Conservation (phyloP, 2,113 vertebrate species). For the Caretta caretta region DNA sequence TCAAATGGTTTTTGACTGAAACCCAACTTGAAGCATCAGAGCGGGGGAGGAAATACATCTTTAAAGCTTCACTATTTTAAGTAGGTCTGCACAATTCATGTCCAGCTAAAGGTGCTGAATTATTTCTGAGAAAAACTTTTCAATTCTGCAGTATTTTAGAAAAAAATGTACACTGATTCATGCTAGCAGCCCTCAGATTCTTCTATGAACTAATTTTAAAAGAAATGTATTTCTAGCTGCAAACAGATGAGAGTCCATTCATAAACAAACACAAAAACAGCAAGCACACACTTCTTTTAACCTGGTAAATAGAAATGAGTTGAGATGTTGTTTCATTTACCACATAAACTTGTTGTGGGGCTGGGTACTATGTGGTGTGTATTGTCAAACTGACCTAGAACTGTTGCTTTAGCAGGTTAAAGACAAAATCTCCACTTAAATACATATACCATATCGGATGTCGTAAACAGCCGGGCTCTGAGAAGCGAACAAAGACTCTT, state of each 20-base stretch:
- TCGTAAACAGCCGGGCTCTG: neutral
- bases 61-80: neutral
- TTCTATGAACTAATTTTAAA: constrained; percentile 47
- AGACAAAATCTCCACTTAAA: constrained; percentile 15
- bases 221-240: constrained; percentile 41
- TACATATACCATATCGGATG: neutral
- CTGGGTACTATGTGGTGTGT: neutral
- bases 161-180: constrained; percentile 6
- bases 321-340: constrained; percentile 61
- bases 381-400: constrained; percentile 41
- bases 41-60: fast-evolving
- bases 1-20: neutral
- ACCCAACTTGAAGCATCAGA: neutral
- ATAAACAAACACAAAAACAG: neutral
- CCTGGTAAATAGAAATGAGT: constrained; percentile 36
- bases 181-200: neutral
- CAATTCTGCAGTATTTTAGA: constrained; percentile 4
- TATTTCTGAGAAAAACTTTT: constrained; percentile 29
- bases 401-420: constrained; percentile 8
- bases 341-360: constrained; percentile 1
- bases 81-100: neutral
- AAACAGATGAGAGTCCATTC: neutral
- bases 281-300: constrained; percentile 33
- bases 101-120: neutral
- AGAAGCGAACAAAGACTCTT: neutral